Base-by-base conservation (phyloP, 2,888 invertebrate species). In the Theretra japonica region DNA sequence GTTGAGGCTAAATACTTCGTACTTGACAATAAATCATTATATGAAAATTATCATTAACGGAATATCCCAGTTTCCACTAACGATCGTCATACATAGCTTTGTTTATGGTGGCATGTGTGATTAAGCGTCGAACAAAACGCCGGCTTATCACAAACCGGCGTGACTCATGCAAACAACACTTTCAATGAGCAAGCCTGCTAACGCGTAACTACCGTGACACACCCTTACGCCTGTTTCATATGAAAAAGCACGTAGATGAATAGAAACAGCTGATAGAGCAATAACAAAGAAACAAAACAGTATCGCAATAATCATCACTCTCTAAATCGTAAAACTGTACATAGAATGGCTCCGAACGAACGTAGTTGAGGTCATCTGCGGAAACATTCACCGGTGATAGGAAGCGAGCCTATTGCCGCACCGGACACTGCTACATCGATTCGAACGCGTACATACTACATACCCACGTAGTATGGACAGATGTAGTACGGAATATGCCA, bases 91-190 rank as follows among this genome's bases (percentile, higher is more conserved):
- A 28, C 53, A 28, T 65, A 25, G 70, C 56, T 23, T 57, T 65
- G 70, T 71, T 71, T 65, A 65, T 56, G 50, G 33, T 41, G 70
- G 30, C 28, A 65, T 71, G 56, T 33, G 58, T 72, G 83, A 84
- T 84, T 82, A 82, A 76, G 77, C 76, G 75, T 70, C 71, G 69
- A 82, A 79, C 79, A 83, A 82, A 87, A 84, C 85, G 79, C 77
- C 72, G 72, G 79, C 83, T 87, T 86, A 87, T 87, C 87, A 80
- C 77, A 71, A 74, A 68, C 73, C 72, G 76, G 75, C 72, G 76
- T 86, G 86, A 88, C 74, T 86, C 83, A 86, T 74, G 78, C 74
- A 76, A 79, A 80, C 75, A 50, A 78, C 73, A 79, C 76, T 76
- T 74, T 74, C 62, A 79, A 75, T 79, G 65, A 57, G 57, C 53